A percentile compares a stretch with the other conserved stretches of the same genome.
These are phyloP conservation scores for Rhamnusium bicolor DNA, from an alignment of 2,888 invertebrate genomes.

Conservation along the genomic window DNA sequence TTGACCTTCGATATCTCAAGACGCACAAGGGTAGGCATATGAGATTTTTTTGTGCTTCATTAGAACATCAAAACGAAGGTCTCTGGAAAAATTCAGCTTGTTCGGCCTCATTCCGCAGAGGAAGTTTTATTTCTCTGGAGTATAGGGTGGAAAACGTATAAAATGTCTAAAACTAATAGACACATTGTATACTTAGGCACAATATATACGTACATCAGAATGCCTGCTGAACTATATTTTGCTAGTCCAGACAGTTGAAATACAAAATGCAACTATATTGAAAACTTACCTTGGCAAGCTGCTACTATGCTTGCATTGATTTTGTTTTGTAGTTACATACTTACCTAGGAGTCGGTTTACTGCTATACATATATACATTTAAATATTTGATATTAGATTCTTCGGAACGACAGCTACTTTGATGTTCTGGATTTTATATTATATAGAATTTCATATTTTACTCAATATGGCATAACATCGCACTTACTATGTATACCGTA, in stretches of 20 bases:
- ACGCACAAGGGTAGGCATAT: no score
- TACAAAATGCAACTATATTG: neutral
- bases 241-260: neutral
- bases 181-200: no score
- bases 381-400: slow-evolving; percentile 11
- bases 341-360: neutral
- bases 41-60: no score
- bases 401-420: slow-evolving; percentile 11
- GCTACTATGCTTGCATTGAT: neutral
- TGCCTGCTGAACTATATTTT: neutral
- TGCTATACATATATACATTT: slow-evolving; percentile 1
- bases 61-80: no score
- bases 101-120: no score
- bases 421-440: slow-evolving; percentile 3
- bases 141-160: no score
- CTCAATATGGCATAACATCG: no score
- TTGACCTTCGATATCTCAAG: no score
- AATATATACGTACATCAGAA: neutral
- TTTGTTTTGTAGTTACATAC: neutral
- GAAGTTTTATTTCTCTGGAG: no score
- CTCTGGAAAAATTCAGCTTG: no score
- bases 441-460: slow-evolving; percentile 1
- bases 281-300: neutral
- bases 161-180: no score
- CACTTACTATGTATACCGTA: no score